Conservation (phyloP, 2,888 invertebrate species). For the Eurois occulta region DNA sequence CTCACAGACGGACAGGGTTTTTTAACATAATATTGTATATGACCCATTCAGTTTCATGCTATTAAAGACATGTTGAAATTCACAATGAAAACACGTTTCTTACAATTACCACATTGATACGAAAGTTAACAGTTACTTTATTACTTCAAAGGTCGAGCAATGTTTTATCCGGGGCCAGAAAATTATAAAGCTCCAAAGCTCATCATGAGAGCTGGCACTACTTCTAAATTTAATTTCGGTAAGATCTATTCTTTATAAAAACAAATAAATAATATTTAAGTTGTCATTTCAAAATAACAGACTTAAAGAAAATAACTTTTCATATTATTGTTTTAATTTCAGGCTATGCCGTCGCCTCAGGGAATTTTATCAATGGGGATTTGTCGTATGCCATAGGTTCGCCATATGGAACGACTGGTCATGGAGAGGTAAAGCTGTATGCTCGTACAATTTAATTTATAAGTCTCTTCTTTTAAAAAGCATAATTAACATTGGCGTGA, state of each 20-base stretch:
- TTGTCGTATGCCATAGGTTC: slow-evolving; percentile 73
- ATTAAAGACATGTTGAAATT: too few species aligned
- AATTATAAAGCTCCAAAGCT: slow-evolving; percentile 35
- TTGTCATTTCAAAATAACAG: too few species aligned
- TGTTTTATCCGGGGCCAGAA: slow-evolving; percentile 34
- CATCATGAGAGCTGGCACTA: fast-evolving
- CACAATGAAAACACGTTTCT: too few species aligned
- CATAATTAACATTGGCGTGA: too few species aligned
- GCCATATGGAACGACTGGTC: slow-evolving; percentile 74
- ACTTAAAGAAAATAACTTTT: too few species aligned
- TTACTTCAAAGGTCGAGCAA: slow-evolving; percentile 37
- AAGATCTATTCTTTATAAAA: slow-evolving; percentile 39
- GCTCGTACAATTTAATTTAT: too few species aligned
- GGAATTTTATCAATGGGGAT: slow-evolving; percentile 63
- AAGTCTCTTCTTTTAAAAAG: too few species aligned
- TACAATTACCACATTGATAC: too few species aligned
- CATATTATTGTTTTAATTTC: slow-evolving; percentile 14
- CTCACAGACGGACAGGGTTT: too few species aligned
- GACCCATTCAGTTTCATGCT: too few species aligned
- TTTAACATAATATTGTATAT: too few species aligned
- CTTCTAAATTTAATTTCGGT: slow-evolving; percentile 68
- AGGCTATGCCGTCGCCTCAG: slow-evolving; percentile 80
- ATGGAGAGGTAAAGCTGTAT: slow-evolving; percentile 73
- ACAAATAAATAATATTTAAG: too few species aligned
- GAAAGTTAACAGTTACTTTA: neutral